phyloP scores from a whole-genome alignment of 2,888 invertebrate species.

The Orthosia incerta region DNA sequence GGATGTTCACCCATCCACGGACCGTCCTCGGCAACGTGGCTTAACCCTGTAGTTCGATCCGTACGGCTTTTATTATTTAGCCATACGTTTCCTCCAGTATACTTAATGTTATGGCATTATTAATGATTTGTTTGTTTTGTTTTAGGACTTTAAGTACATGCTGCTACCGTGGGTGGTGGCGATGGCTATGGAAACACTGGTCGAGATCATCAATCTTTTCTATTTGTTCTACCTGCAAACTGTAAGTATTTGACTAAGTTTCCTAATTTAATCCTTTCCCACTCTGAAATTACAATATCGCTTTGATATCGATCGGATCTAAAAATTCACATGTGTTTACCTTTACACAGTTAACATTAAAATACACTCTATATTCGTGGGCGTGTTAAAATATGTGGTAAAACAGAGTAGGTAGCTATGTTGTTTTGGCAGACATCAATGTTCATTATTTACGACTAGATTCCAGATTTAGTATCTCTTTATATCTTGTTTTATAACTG shows the following conservation, averaged over 20 bases:
- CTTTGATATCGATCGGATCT: neutral
- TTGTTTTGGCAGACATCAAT: neutral
- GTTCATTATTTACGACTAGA: conserved; percentile 17
- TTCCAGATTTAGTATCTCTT: conserved; percentile 19
- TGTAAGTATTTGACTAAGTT: conserved; percentile 82
- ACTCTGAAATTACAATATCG: neutral
- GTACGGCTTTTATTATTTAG: too few relatives aligned
- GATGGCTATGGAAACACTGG: conserved; percentile 92
- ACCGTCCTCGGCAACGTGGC: too few relatives aligned
- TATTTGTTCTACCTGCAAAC: conserved; percentile 93
- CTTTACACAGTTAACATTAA: too few relatives aligned
- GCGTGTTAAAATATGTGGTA: neutral
- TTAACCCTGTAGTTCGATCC: too few relatives aligned
- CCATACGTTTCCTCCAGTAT: too few relatives aligned
- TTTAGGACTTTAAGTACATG: conserved; percentile 93
- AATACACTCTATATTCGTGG: neutral
- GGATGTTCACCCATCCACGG: too few relatives aligned
- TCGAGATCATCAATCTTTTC: conserved; percentile 93
- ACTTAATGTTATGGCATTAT: too few relatives aligned
- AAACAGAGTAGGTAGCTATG: neutral
- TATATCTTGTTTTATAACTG: conserved; percentile 25
- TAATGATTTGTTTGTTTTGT: conserved; percentile 67
- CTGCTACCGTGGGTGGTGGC: conserved; percentile 94
- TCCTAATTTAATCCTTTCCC: neutral
- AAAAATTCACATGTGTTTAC: neutral